phyloP scores from a whole-genome alignment of 2,113 vertebrate genomes.

The Siniperca chuatsi region DNA sequence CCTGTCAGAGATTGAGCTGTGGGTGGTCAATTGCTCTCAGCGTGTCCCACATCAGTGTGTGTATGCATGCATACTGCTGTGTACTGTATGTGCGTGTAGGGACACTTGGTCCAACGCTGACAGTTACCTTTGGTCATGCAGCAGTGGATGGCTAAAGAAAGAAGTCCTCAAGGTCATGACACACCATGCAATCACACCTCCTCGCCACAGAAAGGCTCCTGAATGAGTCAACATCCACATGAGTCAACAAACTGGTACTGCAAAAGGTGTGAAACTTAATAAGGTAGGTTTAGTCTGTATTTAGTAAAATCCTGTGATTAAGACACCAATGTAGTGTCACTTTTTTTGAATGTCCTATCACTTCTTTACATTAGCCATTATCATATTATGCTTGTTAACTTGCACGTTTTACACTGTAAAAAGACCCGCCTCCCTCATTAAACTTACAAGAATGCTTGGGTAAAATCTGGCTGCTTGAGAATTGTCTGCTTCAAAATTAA shows the following conservation, averaged over 20 bases:
- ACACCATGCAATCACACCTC: constrained; percentile 22
- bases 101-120: not conserved
- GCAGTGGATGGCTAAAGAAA: not conserved
- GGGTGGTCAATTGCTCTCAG: not conserved
- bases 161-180: constrained; percentile 16
- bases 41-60: not conserved
- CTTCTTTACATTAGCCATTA: not conserved
- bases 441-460: not conserved
- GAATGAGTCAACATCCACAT: constrained; percentile 6
- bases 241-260: not conserved
- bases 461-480: not conserved
- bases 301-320: not conserved
- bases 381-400: not conserved
- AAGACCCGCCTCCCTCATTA: constrained; percentile 14
- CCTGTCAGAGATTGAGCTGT: constrained; percentile 16
- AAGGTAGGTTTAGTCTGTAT: not conserved
- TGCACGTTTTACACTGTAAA: not conserved
- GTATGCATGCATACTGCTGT: not conserved
- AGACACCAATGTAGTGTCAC: not conserved
- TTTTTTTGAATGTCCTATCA: not conserved
- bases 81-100: not conserved
- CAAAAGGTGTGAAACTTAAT: not conserved
- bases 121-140: not conserved
- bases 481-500: constrained; percentile 35
- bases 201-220: not conserved